These are phyloP conservation scores for Pantelozetes paolii DNA, from an alignment of 2,888 invertebrate species.

Conservation along the genomic window DNA sequence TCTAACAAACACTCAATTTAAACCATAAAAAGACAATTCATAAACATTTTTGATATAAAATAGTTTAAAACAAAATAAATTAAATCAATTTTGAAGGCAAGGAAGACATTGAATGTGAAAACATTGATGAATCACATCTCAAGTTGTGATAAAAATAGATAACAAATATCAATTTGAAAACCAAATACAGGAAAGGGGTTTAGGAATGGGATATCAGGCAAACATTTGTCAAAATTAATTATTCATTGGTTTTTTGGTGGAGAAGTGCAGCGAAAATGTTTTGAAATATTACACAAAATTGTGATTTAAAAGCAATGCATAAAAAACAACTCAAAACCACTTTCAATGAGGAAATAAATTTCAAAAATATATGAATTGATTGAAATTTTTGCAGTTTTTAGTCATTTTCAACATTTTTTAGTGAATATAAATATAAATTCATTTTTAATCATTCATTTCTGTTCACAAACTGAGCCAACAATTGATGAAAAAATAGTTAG, in stretches of 20 bases:
- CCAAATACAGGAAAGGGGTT: too few species aligned
- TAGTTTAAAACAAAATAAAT: not conserved
- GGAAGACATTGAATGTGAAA: not conserved
- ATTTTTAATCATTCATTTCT: too few species aligned
- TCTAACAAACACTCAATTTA: not conserved
- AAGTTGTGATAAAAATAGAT: not conserved
- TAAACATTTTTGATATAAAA: not conserved
- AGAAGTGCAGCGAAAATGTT: not conserved
- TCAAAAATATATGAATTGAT: too few species aligned
- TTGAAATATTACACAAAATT: not conserved
- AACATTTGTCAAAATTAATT: constrained; percentile 9
- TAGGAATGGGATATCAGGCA: not conserved
- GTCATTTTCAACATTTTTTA: too few species aligned
- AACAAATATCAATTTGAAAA: not conserved
- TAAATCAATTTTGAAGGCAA: not conserved
- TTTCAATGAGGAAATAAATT: not conserved
- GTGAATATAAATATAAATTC: too few species aligned
- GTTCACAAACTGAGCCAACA: too few species aligned
- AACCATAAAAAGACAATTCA: not conserved
- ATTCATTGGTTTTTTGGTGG: not conserved
- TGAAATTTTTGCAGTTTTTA: too few species aligned
- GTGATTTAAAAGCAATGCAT: not conserved
- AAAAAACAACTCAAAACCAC: not conserved
- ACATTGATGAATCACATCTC: constrained; percentile 3
- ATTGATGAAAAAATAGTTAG: not conserved